Evolutionary conservation across 2,797 vertebrate species (phyloP), one percentile per base, ranked within the genome.

Genomic region (Lutjanus argentimaculatus): DNA sequence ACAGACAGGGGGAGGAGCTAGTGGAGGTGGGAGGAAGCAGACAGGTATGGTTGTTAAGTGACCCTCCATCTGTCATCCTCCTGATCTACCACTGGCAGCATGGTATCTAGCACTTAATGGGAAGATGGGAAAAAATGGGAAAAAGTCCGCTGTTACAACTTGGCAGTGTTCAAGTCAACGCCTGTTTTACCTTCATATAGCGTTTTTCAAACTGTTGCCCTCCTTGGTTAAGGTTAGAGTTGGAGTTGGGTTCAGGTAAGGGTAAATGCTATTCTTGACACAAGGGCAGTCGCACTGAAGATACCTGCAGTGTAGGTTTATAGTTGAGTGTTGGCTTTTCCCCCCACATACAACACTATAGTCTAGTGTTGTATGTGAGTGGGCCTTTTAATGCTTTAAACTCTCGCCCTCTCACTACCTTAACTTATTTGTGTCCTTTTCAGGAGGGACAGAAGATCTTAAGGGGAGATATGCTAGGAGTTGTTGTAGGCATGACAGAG

Each of bases 11-110:
- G n/a, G 46, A 36, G 8, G 43, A 58, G 53, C 11, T 9, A n/a
- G 51, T 21, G 19, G 67, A 75, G 68, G 72, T 30, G 42, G 49
- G 11, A 30, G 2, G 53, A 53, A 19, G 30, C 19, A 74, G 66
- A 56, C 76, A 82, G 72, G 75, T 83, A 71, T 64, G 52, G 17
- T 51, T 65, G 68, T 67, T 36, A 59, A 40, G n/a, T 65, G 46
- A 46, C 3, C 57, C n/a, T 59, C 5, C 11, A 12, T 45, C 51
- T 64, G 43, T 30, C 43, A 43, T 46, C 43, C 63, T 73, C 53
- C 6, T 46, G 17, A 66, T 40, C 53, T 16, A 14, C 55, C 17
- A 15, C 11, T n/a, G 2, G 25, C 1, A 1, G 6, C 79, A 36
- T 53, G 9, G 36, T 43, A 4, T 72, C 25, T n/a, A 1, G 46